phyloP scores from a whole-genome alignment of 2,113 vertebrate genomes.

The Turnix velox region DNA sequence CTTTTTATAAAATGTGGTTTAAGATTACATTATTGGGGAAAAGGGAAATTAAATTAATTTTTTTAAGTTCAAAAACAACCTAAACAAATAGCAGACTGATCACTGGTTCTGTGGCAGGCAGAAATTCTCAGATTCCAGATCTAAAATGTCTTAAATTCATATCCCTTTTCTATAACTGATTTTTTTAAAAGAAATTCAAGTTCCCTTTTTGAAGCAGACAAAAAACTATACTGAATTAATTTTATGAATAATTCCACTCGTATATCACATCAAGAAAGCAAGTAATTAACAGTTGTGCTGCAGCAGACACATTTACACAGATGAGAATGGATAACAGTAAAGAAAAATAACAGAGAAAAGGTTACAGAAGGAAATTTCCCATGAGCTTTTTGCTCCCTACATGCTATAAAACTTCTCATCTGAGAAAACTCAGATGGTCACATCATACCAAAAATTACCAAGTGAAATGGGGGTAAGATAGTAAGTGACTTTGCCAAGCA shows the following conservation, averaged over 20 bases:
- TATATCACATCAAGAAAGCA: neutral
- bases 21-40: neutral
- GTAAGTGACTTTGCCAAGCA: slow-evolving; percentile 27
- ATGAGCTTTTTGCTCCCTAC: slow-evolving; percentile 71
- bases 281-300: slow-evolving; percentile 4
- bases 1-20: neutral
- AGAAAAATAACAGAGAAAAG: slow-evolving; percentile 66
- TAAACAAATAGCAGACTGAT: neutral
- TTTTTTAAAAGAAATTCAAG: neutral
- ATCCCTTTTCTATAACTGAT: neutral
- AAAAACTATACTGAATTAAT: neutral
- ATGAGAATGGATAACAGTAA: slow-evolving; percentile 40
- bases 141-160: neutral
- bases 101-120: neutral
- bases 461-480: slow-evolving; percentile 21
- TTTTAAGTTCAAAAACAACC: too few relatives aligned
- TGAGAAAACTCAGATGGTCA: slow-evolving; percentile 70
- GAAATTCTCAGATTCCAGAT: slow-evolving; percentile 9
- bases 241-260: neutral
- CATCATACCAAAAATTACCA: slow-evolving; percentile 59
- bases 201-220: neutral
- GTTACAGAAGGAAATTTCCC: slow-evolving; percentile 78
- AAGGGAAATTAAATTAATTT: neutral
- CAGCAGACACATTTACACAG: neutral
- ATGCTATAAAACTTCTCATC: slow-evolving; percentile 69